Percentiles rank a stretch among this genome's conserved stretches.
Evolutionary conservation across 2,888 invertebrate species (phyloP).

Genomic region (Rhopalosiphum nymphaeae): DNA sequence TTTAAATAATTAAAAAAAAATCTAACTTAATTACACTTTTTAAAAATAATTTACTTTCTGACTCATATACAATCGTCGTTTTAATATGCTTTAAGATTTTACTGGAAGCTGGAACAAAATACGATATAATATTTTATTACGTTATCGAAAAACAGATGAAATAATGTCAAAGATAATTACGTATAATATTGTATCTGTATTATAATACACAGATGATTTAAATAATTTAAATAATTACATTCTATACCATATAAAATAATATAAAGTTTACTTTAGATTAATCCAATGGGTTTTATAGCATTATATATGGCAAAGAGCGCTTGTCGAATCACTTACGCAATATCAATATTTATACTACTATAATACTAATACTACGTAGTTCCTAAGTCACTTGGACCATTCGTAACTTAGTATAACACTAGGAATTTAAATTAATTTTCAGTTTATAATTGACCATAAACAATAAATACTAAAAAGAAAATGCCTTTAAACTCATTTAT

Average conservation of each 20-base stretch:
- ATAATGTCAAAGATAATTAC: neutral
- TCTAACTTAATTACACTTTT: neutral
- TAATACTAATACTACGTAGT: neutral
- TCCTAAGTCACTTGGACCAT: neutral
- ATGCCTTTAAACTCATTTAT: neutral
- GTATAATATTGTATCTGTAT: neutral
- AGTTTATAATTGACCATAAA: neutral
- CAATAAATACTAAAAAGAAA: neutral
- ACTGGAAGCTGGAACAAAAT: neutral
- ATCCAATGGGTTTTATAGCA: neutral
- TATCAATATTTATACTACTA: neutral
- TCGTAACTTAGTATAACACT: neutral
- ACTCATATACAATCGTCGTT: neutral
- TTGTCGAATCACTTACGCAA: neutral
- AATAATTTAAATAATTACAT: neutral
- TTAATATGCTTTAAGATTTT: neutral
- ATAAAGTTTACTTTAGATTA: neutral
- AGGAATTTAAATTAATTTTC: neutral
- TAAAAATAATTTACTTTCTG: neutral
- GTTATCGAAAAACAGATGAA: neutral
- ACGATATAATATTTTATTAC: neutral
- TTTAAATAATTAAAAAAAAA: neutral
- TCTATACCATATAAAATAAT: neutral
- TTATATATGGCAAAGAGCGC: neutral
- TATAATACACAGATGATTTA: neutral